phyloP scores from a whole-genome alignment of 2,113 vertebrate genomes.

The Pteruthius melanotis region DNA sequence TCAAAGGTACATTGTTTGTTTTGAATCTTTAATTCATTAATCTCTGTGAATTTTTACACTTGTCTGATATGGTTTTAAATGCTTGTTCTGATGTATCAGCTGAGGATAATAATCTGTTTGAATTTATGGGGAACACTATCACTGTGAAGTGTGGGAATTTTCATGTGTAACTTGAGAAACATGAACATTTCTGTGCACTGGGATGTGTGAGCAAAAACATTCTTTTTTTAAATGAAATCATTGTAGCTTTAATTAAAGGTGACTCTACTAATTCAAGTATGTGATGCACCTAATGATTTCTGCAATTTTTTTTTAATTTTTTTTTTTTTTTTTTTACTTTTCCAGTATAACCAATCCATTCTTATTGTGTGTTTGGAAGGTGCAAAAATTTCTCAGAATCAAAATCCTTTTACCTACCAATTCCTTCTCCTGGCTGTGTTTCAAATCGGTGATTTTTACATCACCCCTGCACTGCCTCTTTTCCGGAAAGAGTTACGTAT shows the following conservation, averaged over 20 bases:
- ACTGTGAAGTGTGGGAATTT: background rate
- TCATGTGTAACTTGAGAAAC: background rate
- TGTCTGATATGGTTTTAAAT: background rate
- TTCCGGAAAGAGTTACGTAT: background rate
- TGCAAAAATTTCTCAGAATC: background rate
- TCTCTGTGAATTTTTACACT: conserved; percentile 24
- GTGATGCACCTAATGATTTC: background rate
- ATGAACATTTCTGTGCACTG: background rate
- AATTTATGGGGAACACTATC: background rate
- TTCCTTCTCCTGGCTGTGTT: background rate
- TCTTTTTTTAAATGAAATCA: background rate
- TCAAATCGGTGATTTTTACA: background rate
- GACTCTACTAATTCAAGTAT: background rate
- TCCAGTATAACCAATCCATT: background rate
- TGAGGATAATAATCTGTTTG: background rate
- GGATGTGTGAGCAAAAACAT: background rate
- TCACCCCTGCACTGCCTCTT: fast-evolving
- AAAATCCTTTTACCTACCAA: background rate
- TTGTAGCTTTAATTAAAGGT: background rate
- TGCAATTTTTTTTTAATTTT: background rate
- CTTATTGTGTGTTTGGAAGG: background rate
- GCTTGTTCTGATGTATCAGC: background rate
- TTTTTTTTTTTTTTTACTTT: background rate
- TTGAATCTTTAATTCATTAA: conserved; percentile 28
- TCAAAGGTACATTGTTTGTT: background rate